phyloP scores from a whole-genome alignment of 1,140 invertebrate genomes.

The Stenopsyche tienmushanensis region DNA sequence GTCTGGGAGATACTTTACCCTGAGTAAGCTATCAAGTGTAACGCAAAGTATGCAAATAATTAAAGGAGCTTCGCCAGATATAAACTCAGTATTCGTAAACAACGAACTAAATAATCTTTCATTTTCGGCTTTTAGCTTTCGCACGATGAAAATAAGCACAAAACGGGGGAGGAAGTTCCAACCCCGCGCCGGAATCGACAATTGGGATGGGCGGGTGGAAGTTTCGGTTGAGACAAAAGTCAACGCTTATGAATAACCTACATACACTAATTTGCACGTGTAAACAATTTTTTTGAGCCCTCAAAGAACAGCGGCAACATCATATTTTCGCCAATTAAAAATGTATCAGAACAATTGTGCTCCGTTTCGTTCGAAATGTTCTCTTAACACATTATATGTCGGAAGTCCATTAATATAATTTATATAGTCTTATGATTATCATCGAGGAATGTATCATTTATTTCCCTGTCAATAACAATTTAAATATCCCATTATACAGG shows the following conservation, averaged over 20 bases:
- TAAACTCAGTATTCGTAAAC: conserved; percentile 15
- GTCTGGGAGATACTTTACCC: not conserved
- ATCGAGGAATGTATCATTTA: too few relatives aligned
- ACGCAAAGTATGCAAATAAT: conserved; percentile 17
- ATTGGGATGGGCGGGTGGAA: not conserved
- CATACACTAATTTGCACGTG: not conserved
- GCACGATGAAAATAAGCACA: not conserved
- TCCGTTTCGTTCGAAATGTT: too few relatives aligned
- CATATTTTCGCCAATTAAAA: too few relatives aligned
- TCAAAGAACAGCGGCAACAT: too few relatives aligned
- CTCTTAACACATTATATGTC: too few relatives aligned
- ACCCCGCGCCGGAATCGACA: too few relatives aligned
- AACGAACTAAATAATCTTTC: conserved; percentile 7
- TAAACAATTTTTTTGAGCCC: too few relatives aligned
- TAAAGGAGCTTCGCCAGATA: conserved; percentile 22
- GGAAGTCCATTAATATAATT: too few relatives aligned
- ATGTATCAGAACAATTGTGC: too few relatives aligned
- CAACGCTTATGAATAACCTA: not conserved
- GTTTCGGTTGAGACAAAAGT: not conserved
- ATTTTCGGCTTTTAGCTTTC: not conserved
- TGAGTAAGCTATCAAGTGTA: conserved; percentile 14
- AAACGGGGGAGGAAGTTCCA: not conserved
- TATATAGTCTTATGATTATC: too few relatives aligned
- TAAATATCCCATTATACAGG: too few relatives aligned
- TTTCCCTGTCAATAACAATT: too few relatives aligned